Evolutionary conservation across 2,888 invertebrate species (phyloP), one percentile per base, ranked within the genome.

Genomic region (Drosophila ustulata): DNA sequence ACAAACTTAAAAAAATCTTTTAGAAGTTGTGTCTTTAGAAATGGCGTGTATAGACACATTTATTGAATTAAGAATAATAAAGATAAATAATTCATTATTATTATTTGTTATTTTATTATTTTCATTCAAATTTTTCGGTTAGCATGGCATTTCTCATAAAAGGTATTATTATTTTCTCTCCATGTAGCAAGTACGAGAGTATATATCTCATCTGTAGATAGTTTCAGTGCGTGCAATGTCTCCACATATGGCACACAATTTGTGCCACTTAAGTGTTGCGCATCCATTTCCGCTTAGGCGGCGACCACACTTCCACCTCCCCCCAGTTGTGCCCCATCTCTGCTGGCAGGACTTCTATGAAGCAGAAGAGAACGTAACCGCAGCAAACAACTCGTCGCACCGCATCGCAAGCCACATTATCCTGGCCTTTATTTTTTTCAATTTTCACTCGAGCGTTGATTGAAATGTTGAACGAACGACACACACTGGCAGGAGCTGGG

Each of bases 231-330:
- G 51, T 62, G 66, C 57, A 70, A 47, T 68, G 67, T 72, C 67
- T 64, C 71, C 89, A 65, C 80, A 75, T 69, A 79, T 74, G 80
- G 67, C 81, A 70, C 65, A 83, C 89, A 86, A 80, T 88, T 88
- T 89, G 87, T 82, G 85, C 76, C 83, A 88, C 88, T 83, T 87
- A 86, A 89, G 85, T 89, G 88, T 83, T 78, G 89, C 83, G 87
- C 84, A 87, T 88, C 78, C 82, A 83, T 87, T 89, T 87, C 80
- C 82, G 80, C 74, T 79, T 89, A 81, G 88, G 72, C 71, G 76
- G 71, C 62, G 25, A 37, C 63, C 28, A 51, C 65, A 52, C 43
- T 23, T 28, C 56, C 11, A 4, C 5, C 28, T 23, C 2, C 39
- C 11, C 4, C 37, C n/a, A n/a, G 37, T 37, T n/a, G 11, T 11